Percentiles rank a stretch among this genome's conserved stretches.
phyloP scores from a whole-genome alignment of 2,113 vertebrate species.

The Malurus elegans region DNA sequence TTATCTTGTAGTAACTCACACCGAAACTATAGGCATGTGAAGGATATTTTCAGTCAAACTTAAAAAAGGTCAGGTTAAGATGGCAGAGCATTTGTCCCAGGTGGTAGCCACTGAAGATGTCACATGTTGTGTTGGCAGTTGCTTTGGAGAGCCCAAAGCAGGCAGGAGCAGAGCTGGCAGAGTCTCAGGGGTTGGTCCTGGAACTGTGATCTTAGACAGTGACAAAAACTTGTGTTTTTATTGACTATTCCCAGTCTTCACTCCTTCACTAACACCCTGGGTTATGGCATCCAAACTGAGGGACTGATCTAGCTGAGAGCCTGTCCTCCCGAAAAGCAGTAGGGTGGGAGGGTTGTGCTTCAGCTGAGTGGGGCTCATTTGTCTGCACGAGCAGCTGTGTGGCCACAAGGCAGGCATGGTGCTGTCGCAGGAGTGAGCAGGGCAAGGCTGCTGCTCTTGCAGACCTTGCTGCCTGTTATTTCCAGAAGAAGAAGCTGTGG shows the following conservation, averaged over 20 bases:
- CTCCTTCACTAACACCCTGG: background rate
- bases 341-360: background rate
- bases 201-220: accelerated
- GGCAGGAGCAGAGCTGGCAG: background rate
- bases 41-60: background rate
- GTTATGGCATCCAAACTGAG: background rate
- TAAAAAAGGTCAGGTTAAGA: background rate
- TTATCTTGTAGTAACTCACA: background rate
- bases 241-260: background rate
- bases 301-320: background rate
- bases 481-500: background rate
- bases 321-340: background rate
- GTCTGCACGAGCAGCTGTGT: background rate
- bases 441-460: background rate
- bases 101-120: background rate
- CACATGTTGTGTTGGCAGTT: background rate
- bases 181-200: background rate
- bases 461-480: background rate
- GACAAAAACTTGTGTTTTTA: background rate
- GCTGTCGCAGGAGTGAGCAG: background rate
- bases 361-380: accelerated
- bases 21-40: background rate
- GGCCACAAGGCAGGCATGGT: background rate
- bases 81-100: background rate
- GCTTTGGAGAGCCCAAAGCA: background rate